Evolutionary conservation across 2,888 invertebrate species (phyloP), one percentile per base, ranked within the genome.

Genomic region (Protophormia terraenovae): DNA sequence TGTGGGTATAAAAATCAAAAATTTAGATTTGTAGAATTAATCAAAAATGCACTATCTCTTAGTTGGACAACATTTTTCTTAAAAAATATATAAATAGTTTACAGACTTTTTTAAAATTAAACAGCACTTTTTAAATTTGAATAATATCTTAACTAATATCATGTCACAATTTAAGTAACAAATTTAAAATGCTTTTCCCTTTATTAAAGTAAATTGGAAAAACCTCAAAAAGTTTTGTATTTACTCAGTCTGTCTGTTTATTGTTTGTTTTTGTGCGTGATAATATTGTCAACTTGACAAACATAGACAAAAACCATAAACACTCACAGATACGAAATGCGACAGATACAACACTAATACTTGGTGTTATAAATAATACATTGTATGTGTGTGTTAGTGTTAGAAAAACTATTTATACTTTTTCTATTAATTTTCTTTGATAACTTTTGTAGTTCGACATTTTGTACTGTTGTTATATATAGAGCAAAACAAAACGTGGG

Each of bases 401-500:
- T 41, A 71, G 12, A 71, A 71, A 55, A 71, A 71, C 71, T 55
- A 71, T 62, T 73, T 73, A 62, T 47, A 73, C 29, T 60, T 73
- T 73, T 73, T 73, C 73, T 73, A 73, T 62, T 73, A 73, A 73
- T 62, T 73, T 73, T 73, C 60, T 45, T n/a, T 24, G 73, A 73
- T 47, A 73, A 60, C 29, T 62, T 60, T 47, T 14, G 45, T 19
- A 12, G n/a, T 29, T 29, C 27, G 53, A 50, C 50, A 32, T 50
- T 45, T 41, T 14, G 35, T 16, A 12, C 19, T 67, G n/a, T 12
- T 45, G 10, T 47, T 7, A 6, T 35, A 3, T 10, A 24, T 3
- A 32, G 19, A 50, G n/a, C 7, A 22, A 22, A 12, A 2, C 22
- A 50, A 50, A 50, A 22, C n/a, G n/a, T n/a, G 3, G 12, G 6